These are phyloP conservation scores for Lathamus discolor DNA, from an alignment of 2,113 vertebrate species.

Conservation along the genomic window DNA sequence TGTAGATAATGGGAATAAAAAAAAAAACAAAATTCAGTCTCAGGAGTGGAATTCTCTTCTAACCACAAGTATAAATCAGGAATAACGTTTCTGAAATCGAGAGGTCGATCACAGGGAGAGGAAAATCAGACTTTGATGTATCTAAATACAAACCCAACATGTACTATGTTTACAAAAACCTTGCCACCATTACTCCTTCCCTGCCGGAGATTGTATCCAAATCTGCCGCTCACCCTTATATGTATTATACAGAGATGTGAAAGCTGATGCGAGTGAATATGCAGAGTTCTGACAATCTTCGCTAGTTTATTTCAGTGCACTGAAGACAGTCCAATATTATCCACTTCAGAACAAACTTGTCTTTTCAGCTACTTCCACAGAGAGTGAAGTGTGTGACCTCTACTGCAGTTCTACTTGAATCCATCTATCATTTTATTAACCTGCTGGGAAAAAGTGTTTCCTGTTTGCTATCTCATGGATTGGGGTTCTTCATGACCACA, in stretches of 20 bases:
- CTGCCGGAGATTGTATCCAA: background rate
- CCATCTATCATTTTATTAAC: conserved; percentile 72
- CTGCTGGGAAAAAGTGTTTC: conserved; percentile 42
- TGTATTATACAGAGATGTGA: background rate
- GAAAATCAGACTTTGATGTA: background rate
- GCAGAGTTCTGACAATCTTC: conserved; percentile 46
- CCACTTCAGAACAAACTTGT: conserved; percentile 63
- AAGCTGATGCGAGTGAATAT: background rate
- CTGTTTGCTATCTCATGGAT: conserved; percentile 26
- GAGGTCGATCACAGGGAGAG: background rate
- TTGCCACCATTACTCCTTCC: background rate
- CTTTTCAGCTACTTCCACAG: conserved; percentile 63
- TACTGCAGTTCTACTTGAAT: conserved; percentile 50
- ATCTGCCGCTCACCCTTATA: background rate
- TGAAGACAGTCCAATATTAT: conserved; percentile 53
- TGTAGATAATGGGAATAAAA: background rate
- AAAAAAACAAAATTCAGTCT: background rate
- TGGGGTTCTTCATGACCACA: conserved; percentile 27
- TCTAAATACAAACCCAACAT: background rate
- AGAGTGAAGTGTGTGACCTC: conserved; percentile 34
- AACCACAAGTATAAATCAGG: background rate
- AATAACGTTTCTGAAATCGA: background rate
- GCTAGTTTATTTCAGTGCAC: conserved; percentile 60
- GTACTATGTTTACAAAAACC: background rate
- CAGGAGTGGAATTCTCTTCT: background rate